A percentile compares a stretch with the other conserved stretches of the same genome.
Evolutionary conservation across 2,113 vertebrate species (phyloP).

Genomic region (Antechinus stuartii): DNA sequence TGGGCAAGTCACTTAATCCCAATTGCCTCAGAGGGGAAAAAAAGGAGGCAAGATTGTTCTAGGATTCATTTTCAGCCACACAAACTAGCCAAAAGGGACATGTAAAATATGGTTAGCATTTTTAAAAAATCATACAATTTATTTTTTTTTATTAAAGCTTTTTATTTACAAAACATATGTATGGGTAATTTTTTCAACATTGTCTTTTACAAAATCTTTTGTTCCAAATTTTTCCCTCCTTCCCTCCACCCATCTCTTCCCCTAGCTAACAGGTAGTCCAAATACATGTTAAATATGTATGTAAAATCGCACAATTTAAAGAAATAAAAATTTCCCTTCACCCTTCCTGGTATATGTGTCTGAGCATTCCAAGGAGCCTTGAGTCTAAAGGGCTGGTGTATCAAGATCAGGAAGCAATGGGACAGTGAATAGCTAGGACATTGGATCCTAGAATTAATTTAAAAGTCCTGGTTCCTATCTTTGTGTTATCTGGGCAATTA

Average conservation of each 20-base stretch:
- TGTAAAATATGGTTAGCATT: background rate
- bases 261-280: no score
- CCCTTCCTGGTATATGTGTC: background rate
- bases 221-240: no score
- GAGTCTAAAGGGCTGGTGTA: background rate
- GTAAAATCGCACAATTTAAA: background rate
- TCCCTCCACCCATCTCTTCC: no score
- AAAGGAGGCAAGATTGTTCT: background rate
- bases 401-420: background rate
- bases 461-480: background rate
- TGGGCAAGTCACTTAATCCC: no score
- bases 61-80: background rate
- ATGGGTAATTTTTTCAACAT: no score
- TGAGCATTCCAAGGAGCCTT: background rate
- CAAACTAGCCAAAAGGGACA: background rate
- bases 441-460: background rate
- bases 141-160: background rate
- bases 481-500: background rate
- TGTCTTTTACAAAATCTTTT: no score
- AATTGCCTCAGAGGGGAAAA: background rate
- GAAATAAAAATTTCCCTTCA: background rate
- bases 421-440: background rate
- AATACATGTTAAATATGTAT: no score
- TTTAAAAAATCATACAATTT: background rate
- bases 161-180: no score